Evolutionary conservation across 2,888 invertebrate genomes (phyloP).

Genomic region (Euplexia lucipara): DNA sequence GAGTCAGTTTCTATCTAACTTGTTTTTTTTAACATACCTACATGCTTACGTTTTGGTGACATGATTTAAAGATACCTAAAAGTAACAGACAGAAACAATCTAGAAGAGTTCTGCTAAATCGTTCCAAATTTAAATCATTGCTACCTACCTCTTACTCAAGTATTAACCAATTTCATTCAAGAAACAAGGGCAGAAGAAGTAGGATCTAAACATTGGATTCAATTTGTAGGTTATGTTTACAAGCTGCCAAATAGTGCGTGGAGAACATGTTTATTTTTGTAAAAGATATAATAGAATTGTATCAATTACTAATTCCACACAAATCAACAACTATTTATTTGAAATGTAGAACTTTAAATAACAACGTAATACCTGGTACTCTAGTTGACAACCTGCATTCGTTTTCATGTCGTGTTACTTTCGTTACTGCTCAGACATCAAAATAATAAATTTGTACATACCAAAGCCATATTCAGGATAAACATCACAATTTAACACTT

Average conservation of each 20-base stretch:
- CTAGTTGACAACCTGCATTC: conserved; percentile 81
- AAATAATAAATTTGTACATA: conserved; percentile 70
- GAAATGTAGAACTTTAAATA: conserved; percentile 36
- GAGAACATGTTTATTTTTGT: conserved; percentile 47
- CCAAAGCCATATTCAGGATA: conserved; percentile 69
- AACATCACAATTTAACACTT: conserved; percentile 69
- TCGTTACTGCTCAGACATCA: conserved; percentile 65
- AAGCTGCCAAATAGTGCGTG: conserved; percentile 75
- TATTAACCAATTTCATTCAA: neutral
- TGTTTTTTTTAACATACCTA: neutral
- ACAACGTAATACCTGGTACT: conserved; percentile 69
- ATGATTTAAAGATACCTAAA: neutral
- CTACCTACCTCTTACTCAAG: neutral
- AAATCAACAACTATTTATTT: conserved; percentile 15
- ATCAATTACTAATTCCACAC: conserved; percentile 8
- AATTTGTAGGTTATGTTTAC: conserved; percentile 89
- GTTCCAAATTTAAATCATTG: neutral
- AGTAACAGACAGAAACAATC: neutral
- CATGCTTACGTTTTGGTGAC: conserved; percentile 36
- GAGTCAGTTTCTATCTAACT: too few relatives aligned
- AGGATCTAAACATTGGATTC: conserved; percentile 52
- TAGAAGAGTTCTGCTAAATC: neutral
- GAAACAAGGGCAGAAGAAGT: conserved; percentile 5
- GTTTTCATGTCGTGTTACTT: conserved; percentile 79
- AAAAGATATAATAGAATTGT: conserved; percentile 8